Evolutionary conservation across 2,113 vertebrate species (phyloP).

Genomic region (Seriola quinqueradiata): DNA sequence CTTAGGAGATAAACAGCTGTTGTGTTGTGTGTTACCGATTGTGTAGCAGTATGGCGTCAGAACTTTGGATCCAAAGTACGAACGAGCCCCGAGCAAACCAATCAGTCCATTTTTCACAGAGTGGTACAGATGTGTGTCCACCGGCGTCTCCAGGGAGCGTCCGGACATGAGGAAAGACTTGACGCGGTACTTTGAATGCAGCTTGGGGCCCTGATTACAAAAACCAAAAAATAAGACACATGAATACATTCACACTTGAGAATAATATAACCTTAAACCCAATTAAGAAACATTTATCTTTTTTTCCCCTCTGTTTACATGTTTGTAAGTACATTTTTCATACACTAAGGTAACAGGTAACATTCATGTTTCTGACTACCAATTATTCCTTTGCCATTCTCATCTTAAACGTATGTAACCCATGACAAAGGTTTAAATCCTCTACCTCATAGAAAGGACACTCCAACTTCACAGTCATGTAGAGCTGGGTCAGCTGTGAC

Average conservation of each 20-base stretch:
- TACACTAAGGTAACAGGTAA: not conserved
- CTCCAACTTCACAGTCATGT: constrained; percentile 90
- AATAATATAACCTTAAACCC: no score
- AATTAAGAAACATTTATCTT: not conserved
- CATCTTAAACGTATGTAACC: not conserved
- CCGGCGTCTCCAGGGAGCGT: constrained; percentile 83
- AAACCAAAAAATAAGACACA: no score
- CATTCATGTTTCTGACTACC: constrained; percentile 11
- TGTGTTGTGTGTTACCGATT: constrained; percentile 80
- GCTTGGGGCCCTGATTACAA: constrained; percentile 84
- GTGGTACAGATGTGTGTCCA: constrained; percentile 87
- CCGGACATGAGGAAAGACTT: constrained; percentile 84
- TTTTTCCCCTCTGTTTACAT: no score
- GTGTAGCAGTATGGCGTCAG: constrained; percentile 91
- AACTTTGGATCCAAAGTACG: constrained; percentile 89
- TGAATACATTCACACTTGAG: not conserved
- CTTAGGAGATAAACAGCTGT: not conserved
- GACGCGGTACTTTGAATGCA: constrained; percentile 85
- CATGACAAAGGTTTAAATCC: not conserved
- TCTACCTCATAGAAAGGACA: constrained; percentile 90
- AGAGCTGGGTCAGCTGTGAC: constrained; percentile 91
- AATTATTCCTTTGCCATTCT: not conserved
- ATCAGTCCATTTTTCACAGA: constrained; percentile 86
- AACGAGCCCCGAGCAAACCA: constrained; percentile 87
- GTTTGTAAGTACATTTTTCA: not conserved